Conservation (phyloP, 2,888 invertebrate species). For the Aquatica leii region DNA sequence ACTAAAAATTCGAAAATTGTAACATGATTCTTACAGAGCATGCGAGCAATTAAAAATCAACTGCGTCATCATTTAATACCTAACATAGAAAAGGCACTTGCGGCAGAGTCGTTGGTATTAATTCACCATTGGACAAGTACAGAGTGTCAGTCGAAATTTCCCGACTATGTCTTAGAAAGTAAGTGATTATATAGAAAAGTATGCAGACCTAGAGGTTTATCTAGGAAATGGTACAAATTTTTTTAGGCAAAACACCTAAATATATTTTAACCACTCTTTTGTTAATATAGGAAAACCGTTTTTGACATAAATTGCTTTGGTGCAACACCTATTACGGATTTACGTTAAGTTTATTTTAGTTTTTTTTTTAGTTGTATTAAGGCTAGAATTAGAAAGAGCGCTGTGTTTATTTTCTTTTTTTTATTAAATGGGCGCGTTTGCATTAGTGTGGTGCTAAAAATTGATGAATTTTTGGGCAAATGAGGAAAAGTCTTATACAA, state of each 20-base stretch:
- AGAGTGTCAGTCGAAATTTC: slow-evolving; percentile 70
- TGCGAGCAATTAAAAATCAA: slow-evolving; percentile 68
- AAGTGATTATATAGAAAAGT: slow-evolving; percentile 31
- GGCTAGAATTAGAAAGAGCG: too few species aligned
- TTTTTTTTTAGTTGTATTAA: not conserved
- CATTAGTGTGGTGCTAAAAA: slow-evolving; percentile 3
- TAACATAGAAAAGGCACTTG: slow-evolving; percentile 63
- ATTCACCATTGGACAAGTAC: slow-evolving; percentile 77
- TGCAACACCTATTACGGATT: not conserved
- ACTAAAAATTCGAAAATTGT: too few species aligned
- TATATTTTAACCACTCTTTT: slow-evolving; percentile 4
- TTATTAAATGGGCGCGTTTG: not conserved
- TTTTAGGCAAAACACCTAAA: not conserved
- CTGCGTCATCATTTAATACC: slow-evolving; percentile 67
- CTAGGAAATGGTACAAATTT: slow-evolving; percentile 30
- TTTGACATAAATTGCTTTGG: not conserved
- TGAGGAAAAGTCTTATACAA: too few species aligned
- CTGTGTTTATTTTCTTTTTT: too few species aligned
- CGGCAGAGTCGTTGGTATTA: slow-evolving; percentile 66
- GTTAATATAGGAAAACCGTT: slow-evolving; percentile 2
- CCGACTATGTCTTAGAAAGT: slow-evolving; percentile 39
- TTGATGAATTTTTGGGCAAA: not conserved
- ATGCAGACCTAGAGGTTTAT: slow-evolving; percentile 14
- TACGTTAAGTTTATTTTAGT: not conserved
- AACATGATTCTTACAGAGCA: slow-evolving; percentile 74